Evolutionary conservation across 2,888 invertebrate species (phyloP).

Genomic region (Cantharis rufa): DNA sequence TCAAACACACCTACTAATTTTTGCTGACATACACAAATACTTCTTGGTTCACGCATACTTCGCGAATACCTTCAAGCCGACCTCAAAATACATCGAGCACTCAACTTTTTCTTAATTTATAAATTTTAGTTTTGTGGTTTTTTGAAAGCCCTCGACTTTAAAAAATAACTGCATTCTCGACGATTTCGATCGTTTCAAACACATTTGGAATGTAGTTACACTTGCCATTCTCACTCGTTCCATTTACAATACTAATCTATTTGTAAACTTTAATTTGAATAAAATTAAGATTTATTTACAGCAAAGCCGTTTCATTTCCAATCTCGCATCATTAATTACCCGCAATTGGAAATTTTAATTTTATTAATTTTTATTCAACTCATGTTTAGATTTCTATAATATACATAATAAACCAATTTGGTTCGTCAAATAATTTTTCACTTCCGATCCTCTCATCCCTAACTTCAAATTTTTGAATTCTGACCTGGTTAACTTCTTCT

Average conservation of each 20-base stretch:
- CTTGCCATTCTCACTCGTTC: not conserved
- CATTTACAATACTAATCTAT: not conserved
- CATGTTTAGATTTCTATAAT: not conserved
- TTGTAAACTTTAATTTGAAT: not conserved
- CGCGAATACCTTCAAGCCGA: not conserved
- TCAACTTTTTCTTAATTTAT: not conserved
- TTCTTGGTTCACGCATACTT: not conserved
- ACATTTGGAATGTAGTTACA: not conserved
- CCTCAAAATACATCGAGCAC: not conserved
- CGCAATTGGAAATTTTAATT: not conserved
- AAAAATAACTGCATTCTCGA: not conserved
- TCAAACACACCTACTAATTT: constrained; percentile 17
- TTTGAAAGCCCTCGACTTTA: not conserved
- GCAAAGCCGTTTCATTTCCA: not conserved
- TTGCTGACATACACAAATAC: not conserved
- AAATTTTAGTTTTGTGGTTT: not conserved
- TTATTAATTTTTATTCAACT: not conserved
- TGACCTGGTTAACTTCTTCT: not conserved
- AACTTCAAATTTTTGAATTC: not conserved
- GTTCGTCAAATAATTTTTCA: not conserved
- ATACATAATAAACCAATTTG: not conserved
- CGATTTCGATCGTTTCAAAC: not conserved
- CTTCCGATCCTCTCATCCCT: not conserved
- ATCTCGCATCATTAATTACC: not conserved
- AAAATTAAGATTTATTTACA: not conserved